These are phyloP conservation scores for Callaeas wilsoni DNA, from an alignment of 2,113 vertebrate genomes.

Conservation along the genomic window DNA sequence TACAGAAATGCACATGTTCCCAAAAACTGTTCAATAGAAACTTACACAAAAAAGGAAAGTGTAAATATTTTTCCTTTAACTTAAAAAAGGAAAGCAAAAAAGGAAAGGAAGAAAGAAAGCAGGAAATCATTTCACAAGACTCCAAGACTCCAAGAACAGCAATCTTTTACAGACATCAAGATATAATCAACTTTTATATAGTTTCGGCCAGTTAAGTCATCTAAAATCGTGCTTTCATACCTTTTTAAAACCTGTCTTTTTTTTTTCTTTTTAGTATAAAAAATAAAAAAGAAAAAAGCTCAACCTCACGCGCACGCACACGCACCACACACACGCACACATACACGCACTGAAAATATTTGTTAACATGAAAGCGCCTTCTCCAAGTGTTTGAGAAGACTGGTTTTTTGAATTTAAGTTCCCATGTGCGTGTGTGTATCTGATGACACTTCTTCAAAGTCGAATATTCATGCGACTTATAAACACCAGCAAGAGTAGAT, in stretches of 20 bases:
- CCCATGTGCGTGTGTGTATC: slow-evolving; percentile 71
- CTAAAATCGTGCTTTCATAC: slow-evolving; percentile 81
- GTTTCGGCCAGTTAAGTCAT: slow-evolving; percentile 78
- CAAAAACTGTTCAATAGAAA: slow-evolving; percentile 77
- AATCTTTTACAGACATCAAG: slow-evolving; percentile 79
- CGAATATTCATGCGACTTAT: slow-evolving; percentile 90
- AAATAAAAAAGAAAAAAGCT: slow-evolving; percentile 76
- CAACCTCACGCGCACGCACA: slow-evolving; percentile 33
- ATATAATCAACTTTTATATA: slow-evolving; percentile 77
- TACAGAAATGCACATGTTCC: slow-evolving; percentile 79
- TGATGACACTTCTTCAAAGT: slow-evolving; percentile 79
- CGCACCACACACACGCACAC: slow-evolving; percentile 55
- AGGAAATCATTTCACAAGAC: slow-evolving; percentile 79
- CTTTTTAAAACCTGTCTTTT: slow-evolving; percentile 81
- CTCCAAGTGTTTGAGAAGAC: slow-evolving; percentile 73
- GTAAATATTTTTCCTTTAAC: slow-evolving; percentile 52
- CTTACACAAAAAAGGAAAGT: slow-evolving; percentile 77
- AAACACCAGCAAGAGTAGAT: slow-evolving; percentile 85
- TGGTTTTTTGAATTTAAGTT: slow-evolving; percentile 43
- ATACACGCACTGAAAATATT: slow-evolving; percentile 71
- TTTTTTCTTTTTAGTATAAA: slow-evolving; percentile 76
- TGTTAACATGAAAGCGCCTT: slow-evolving; percentile 74
- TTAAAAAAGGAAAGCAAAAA: slow-evolving; percentile 66
- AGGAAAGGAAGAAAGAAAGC: slow-evolving; percentile 71
- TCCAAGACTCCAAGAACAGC: slow-evolving; percentile 79